Base-by-base conservation (phyloP, 2,888 invertebrate genomes). In the Resseliella maxima region DNA sequence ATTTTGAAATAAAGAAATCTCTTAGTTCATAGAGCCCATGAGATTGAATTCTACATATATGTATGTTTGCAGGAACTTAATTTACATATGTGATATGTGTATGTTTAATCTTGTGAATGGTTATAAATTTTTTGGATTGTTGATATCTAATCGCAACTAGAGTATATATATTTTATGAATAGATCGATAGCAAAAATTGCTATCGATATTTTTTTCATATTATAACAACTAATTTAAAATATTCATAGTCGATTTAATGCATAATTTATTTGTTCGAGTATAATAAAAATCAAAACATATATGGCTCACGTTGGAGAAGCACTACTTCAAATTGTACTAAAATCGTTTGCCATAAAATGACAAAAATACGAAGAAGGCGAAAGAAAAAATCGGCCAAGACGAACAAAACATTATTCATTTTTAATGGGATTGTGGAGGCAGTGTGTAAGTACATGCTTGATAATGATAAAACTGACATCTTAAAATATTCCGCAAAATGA, bases 171-270 rank as follows among this genome's bases (percentile, higher is more conserved):
- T 50, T 50, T 6, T 50, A 12, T 41, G 41, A 12, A 12, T 41
- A 41, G 18, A 50, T 50, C 59, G 59, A 59, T 24, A 59, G 24
- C 24, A 72, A 72, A 72, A 72, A 72, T 72, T 31, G 35, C 72
- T 72, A 72, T 72, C 72, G 31, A 72, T 72, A 72, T 35, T 6
- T 27, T 31, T n/a, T n/a, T n/a, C n/a, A n/a, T 15, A 50, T 24
- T 18, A 27, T 59, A 59, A 72, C 10, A 72, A 72, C 72, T 72
- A 72, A 72, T 72, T 72, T 72, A 31, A 72, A 72, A 38, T 83
- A 83, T 83, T 83, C 83, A 83, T 83, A 38, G 21, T 21, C 83
- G 83, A 83, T 38, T 83, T 83, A 83, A 83, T 83, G 41, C 83
- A 38, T 83, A 83, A 83, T 83, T 83, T 38, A 83, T 83, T 38